phyloP scores from a whole-genome alignment of 2,113 vertebrate genomes.

The Macrotus californicus region DNA sequence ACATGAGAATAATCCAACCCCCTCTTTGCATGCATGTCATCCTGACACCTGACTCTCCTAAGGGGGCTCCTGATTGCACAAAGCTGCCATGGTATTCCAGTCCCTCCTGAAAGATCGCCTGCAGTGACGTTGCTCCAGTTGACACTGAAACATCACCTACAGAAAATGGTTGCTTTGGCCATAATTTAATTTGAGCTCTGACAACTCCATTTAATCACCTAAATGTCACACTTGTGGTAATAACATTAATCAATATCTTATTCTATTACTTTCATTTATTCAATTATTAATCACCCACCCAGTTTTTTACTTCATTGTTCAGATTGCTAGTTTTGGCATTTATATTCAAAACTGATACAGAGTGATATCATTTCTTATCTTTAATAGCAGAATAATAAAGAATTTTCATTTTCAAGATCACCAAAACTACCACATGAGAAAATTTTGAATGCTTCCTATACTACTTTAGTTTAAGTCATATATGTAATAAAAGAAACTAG shows the following conservation, averaged over 20 bases:
- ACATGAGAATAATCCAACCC: neutral
- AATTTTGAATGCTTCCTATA: neutral
- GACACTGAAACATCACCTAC: neutral
- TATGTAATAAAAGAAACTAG: neutral
- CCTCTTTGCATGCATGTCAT: neutral
- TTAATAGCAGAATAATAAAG: neutral
- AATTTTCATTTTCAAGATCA: neutral
- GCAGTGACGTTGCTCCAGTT: neutral
- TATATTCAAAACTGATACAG: neutral
- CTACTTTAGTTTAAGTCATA: neutral
- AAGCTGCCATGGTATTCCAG: neutral
- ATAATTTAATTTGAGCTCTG: neutral
- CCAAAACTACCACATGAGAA: neutral
- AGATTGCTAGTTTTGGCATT: neutral
- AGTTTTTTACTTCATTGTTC: neutral
- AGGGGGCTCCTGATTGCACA: neutral
- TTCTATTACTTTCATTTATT: neutral
- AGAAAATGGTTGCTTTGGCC: neutral
- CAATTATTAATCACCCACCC: neutral
- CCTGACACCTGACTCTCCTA: conserved; percentile 41
- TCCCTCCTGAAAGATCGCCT: neutral
- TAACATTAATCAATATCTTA: neutral
- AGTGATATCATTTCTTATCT: neutral
- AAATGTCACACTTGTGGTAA: neutral
- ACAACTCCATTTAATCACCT: neutral